Conservation (phyloP, 2,797 vertebrate genomes). For the Chaenodraco wilsoni region DNA sequence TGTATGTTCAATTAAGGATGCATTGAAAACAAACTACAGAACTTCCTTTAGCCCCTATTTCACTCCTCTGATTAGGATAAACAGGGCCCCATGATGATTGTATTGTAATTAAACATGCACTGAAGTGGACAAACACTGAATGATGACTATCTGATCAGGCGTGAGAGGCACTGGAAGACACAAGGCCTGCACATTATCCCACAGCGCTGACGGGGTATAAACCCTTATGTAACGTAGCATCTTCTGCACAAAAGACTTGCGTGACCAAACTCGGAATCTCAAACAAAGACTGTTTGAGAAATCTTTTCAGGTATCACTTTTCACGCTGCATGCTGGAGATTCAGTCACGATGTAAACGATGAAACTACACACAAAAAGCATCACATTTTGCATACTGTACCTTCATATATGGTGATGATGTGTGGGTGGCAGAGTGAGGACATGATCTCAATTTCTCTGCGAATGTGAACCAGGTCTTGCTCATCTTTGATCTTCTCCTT, state of each 20-base stretch:
- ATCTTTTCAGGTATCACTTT: constrained; percentile 42
- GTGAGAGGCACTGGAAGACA: constrained; percentile 45
- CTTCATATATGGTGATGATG: constrained; percentile 96
- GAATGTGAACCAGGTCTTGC: constrained; percentile 94
- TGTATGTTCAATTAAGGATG: neutral
- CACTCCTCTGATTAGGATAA: constrained; percentile 9
- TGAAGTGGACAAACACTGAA: constrained; percentile 37
- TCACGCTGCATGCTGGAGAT: constrained; percentile 12
- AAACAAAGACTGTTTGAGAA: constrained; percentile 50
- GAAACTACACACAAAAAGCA: neutral
- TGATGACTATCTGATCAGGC: constrained; percentile 51
- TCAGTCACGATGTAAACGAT: neutral
- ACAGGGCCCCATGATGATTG: constrained; percentile 6
- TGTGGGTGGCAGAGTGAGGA: constrained; percentile 95
- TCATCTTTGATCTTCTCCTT: constrained; percentile 97
- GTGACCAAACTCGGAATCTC: constrained; percentile 63
- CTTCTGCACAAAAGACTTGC: constrained; percentile 68
- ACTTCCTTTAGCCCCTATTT: neutral
- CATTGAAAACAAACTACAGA: neutral
- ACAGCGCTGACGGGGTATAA: constrained; percentile 2
- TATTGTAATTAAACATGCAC: constrained; percentile 30
- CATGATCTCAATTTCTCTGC: constrained; percentile 98
- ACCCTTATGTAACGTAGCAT: constrained; percentile 66
- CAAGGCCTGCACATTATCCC: constrained; percentile 43
- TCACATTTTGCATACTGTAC: constrained; percentile 69